These are phyloP conservation scores for Drosophila paulistorum DNA, from an alignment of 1,140 invertebrate genomes.

Conservation along the genomic window DNA sequence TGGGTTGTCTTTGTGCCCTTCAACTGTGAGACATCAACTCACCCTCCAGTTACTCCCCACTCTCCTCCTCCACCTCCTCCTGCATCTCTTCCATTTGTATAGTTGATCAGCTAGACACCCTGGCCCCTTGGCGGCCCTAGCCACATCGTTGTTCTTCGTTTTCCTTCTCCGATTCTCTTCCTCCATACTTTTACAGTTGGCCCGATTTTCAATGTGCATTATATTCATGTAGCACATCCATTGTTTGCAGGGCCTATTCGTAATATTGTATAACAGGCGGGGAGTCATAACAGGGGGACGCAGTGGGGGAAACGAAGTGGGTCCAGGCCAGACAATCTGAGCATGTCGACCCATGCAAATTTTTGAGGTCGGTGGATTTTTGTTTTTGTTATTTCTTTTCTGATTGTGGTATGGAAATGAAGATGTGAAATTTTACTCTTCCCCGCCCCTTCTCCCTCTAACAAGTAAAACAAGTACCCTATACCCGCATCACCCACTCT, in stretches of 20 bases:
- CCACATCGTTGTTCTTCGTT: background rate
- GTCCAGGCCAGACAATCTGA: slow-evolving; percentile 44
- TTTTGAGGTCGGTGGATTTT: slow-evolving; percentile 27
- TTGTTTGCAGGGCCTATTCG: slow-evolving; percentile 56
- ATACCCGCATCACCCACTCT: background rate
- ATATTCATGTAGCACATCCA: slow-evolving; percentile 54
- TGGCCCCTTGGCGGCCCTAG: background rate
- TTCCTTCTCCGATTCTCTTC: background rate
- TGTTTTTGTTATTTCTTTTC: slow-evolving; percentile 13
- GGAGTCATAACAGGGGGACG: slow-evolving; percentile 9
- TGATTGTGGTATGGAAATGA: slow-evolving; percentile 36
- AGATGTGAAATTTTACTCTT: slow-evolving; percentile 7
- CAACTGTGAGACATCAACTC: slow-evolving; percentile 1
- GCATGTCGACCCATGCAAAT: slow-evolving; percentile 61
- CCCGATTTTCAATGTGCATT: slow-evolving; percentile 48
- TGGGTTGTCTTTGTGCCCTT: slow-evolving; percentile 10
- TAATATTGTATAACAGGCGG: slow-evolving; percentile 50
- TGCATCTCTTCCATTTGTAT: background rate
- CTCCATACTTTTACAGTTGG: slow-evolving; percentile 9
- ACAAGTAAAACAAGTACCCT: background rate
- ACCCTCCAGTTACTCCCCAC: background rate
- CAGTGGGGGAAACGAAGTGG: background rate
- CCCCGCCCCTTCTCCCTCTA: background rate
- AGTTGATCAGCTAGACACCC: slow-evolving; percentile 8
- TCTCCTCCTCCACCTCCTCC: background rate